Evolutionary conservation across 1,140 invertebrate genomes (phyloP), one percentile per base, ranked within the genome.

Genomic region (Sarcophaga bullata): DNA sequence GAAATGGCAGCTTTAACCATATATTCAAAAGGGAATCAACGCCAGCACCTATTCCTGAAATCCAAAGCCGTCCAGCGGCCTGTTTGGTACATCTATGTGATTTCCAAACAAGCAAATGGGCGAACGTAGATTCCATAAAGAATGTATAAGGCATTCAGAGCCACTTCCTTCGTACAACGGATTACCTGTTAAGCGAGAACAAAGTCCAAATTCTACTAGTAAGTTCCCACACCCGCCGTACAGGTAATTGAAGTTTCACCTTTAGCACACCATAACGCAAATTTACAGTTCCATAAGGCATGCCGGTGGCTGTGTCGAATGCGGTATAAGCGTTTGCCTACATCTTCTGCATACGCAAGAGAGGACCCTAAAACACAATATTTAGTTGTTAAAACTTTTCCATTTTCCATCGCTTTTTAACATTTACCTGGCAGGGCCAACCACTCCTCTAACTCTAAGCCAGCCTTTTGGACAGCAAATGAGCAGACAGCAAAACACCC

Each of bases 221-320:
- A 98, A 3, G 99, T 99, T 17, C 98, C 98, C 75, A 99, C 97
- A 11, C 98, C 98, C 49, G 98, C 98, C 7, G 98, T 99, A 90
- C 98, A 99, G 0, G 98, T 99, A 4, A 99, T 94, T 0, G 88
- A 83, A 1, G 98, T 99, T 91, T 99, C 98, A 15, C 96, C 97
- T 80, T 93, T 6, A 98, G 98, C 4, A 99, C 96, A 6, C 98
- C 98, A 90, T 97, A 93, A 78, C 95, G 93, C 10, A 99, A 90
- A 91, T 99, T 99, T 0, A 97, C 97, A 10, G 98, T 99, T 17
- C 99, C 99, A 92, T 99, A 99, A 0, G 99, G 98, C 98, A 99
- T 99, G 1, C 98, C 98, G 37, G 96, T 97, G 13, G 93, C 94
- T 0, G 96, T 97, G 86, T 97, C 95, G 91, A 98, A 98, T 6